A percentile compares a stretch with the other conserved stretches of the same genome.
phyloP scores from a whole-genome alignment of 2,797 vertebrate genomes.

The Sebastes aleutianus region DNA sequence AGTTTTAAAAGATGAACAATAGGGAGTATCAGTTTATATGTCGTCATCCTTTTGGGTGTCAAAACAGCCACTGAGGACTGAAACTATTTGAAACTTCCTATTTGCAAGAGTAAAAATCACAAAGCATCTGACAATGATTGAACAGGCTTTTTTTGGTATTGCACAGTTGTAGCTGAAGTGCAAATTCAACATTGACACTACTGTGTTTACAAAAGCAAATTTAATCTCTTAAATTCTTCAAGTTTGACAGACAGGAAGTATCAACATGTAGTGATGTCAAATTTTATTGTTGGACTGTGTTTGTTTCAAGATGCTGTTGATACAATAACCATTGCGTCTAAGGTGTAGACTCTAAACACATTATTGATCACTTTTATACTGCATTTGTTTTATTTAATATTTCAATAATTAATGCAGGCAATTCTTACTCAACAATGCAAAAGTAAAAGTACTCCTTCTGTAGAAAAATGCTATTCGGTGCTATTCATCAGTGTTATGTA shows the following conservation, averaged over 20 bases:
- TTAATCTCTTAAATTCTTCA: not conserved
- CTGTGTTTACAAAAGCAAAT: not conserved
- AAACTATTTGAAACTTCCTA: not conserved
- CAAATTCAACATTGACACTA: not conserved
- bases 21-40: not conserved
- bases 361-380: not conserved
- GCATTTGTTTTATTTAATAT: not conserved
- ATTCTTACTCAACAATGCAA: not conserved
- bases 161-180: not conserved
- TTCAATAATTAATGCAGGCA: not conserved
- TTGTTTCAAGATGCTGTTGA: no score
- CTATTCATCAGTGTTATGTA: not conserved
- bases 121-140: not conserved
- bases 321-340: not conserved
- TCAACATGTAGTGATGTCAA: not conserved
- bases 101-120: not conserved
- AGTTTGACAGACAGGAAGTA: not conserved
- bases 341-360: not conserved
- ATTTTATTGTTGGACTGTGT: not conserved
- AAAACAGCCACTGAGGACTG: not conserved
- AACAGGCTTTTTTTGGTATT: not conserved
- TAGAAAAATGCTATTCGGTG: not conserved
- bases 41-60: not conserved
- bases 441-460: not conserved
- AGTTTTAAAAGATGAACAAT: slow-evolving; percentile 15